Evolutionary conservation across 2,797 vertebrate species (phyloP), one percentile per base, ranked within the genome.

Genomic region (Protosalanx chinensis): DNA sequence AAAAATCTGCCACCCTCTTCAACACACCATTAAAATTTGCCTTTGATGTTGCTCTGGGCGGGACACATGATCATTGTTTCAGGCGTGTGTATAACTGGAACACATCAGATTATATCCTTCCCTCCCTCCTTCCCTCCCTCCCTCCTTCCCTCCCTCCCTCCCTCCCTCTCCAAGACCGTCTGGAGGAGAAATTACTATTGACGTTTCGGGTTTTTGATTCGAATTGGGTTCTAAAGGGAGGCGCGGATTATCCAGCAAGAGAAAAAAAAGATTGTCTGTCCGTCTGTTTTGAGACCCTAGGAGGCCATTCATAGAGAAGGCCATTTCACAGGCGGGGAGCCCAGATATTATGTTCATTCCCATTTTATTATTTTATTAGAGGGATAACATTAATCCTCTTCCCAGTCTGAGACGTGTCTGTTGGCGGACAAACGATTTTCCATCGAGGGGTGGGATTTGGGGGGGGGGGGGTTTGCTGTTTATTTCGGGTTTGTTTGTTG

Each of bases 291-390:
- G 3, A 3, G 37, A 37, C 56, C 67, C 67, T 59, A 58, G 67
- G 56, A 58, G 30, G 56, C 32, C 32, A 27, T 35, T 58, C 56
- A 58, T 32, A 27, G 53, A 58, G 53, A 59, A 35, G 67, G 30
- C 67, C 67, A 37, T 59, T 35, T 57, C n/a, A 20, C 30, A 35
- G 67, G 53, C 30, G n/a, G 67, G 51, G 49, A 30, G 51, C 15
- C 18, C 29, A 58, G 51, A 57, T 68, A 57, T 68, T 57, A 35
- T 68, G 67, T 68, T 68, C 16, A 56, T 57, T 57, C 8, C 66
- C n/a, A 1, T 49, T 49, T 66, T 66, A 66, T 66, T 49, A 33
- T 68, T 68, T 57, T 68, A 68, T 68, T 68, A 58, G 66, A 57
- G 66, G 30, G 53, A 68, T 68, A 57, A 35, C 51, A 58, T 68